Evolutionary conservation across 2,797 vertebrate genomes (phyloP).

Genomic region (Bovichtus variegatus): DNA sequence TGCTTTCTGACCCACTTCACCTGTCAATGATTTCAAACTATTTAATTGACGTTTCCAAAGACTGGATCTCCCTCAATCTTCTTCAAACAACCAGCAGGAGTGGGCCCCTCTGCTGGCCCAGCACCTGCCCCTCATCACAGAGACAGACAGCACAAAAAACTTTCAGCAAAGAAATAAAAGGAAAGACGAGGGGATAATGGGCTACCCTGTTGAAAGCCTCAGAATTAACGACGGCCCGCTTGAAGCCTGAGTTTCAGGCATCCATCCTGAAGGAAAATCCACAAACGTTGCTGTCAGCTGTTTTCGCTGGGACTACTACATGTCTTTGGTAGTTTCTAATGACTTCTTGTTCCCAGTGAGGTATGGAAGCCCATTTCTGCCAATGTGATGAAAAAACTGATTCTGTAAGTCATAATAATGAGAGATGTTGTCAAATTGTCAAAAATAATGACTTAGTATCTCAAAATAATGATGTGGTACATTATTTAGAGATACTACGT

Average conservation of each 20-base stretch:
- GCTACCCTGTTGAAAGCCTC: background rate
- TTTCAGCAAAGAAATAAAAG: background rate
- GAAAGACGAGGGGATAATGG: background rate
- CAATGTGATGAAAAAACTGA: too few species aligned
- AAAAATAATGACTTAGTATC: too few species aligned
- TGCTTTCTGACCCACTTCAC: slow-evolving; percentile 27
- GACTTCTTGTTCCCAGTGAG: background rate
- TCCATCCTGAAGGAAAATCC: slow-evolving; percentile 8
- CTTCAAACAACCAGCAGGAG: background rate
- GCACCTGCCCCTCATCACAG: slow-evolving; percentile 8
- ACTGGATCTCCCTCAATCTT: slow-evolving; percentile 25
- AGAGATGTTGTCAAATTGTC: too few species aligned
- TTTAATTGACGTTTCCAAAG: slow-evolving; percentile 16
- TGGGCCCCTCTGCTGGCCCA: slow-evolving; percentile 1
- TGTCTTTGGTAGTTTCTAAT: slow-evolving; percentile 1
- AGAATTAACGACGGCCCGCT: slow-evolving; percentile 9
- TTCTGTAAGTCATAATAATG: too few species aligned
- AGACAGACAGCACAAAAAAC: slow-evolving; percentile 19
- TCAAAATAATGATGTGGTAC: too few species aligned
- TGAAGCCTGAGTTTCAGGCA: slow-evolving; percentile 1
- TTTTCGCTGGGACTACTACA: background rate
- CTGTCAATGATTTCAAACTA: slow-evolving; percentile 32
- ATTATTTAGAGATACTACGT: too few species aligned
- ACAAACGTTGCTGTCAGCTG: background rate
- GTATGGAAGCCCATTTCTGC: too few species aligned